phyloP scores from a whole-genome alignment of 2,113 vertebrate genomes.

The Balaenoptera acutorostrata region DNA sequence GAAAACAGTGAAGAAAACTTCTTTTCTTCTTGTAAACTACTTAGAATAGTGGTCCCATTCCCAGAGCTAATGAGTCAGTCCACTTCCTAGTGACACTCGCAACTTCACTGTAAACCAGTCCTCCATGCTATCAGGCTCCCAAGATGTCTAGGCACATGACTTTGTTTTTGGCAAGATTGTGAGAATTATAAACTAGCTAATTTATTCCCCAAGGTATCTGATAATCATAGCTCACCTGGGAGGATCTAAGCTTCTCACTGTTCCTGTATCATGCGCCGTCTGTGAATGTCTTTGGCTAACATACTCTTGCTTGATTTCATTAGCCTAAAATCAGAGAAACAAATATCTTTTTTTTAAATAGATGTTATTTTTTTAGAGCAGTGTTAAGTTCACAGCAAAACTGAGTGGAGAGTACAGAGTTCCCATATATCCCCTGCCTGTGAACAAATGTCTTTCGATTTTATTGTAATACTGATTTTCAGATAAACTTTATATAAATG shows the following conservation, averaged over 20 bases:
- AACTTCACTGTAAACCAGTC: neutral
- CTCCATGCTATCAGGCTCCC: neutral
- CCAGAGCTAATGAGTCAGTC: neutral
- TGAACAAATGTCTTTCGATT: neutral
- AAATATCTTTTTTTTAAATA: neutral
- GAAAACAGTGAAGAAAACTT: neutral
- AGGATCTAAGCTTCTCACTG: neutral
- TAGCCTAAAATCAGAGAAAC: neutral
- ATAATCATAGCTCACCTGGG: neutral
- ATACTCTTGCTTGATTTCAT: neutral
- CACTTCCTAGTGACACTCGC: neutral
- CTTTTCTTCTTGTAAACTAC: neutral
- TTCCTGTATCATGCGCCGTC: neutral
- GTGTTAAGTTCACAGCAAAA: neutral
- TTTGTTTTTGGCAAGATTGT: neutral
- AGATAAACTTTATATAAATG: slow-evolving; percentile 1
- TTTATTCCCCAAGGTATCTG: neutral
- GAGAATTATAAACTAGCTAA: neutral
- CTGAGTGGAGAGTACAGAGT: neutral
- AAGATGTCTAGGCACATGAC: neutral
- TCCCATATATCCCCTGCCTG: neutral
- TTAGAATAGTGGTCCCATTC: neutral
- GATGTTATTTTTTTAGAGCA: neutral
- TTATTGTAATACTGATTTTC: neutral
- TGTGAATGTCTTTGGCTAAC: neutral